Evolutionary conservation across 2,888 invertebrate genomes (phyloP).

Genomic region (Agrypnus murinus): DNA sequence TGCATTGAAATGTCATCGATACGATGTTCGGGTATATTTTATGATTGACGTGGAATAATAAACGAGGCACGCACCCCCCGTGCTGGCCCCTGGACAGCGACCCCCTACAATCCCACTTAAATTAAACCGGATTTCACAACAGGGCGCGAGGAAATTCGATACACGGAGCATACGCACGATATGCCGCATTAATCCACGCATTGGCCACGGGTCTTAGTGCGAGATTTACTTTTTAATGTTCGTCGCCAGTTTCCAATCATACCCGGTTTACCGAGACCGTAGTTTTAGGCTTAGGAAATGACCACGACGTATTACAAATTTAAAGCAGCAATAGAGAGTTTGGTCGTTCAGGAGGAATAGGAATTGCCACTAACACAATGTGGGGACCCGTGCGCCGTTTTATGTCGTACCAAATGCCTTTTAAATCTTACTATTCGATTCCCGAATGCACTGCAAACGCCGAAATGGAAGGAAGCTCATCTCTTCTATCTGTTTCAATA

Average conservation of each 20-base stretch:
- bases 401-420: conserved; percentile 58
- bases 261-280: conserved; percentile 49
- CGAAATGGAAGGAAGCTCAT: conserved; percentile 52
- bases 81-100: conserved; percentile 61
- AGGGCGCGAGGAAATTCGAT: conserved; percentile 65
- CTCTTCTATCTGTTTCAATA: conserved; percentile 56
- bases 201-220: conserved; percentile 70
- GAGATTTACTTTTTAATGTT: conserved; percentile 71
- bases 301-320: conserved; percentile 56
- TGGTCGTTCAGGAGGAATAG: conserved; percentile 55
- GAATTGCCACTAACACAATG: conserved; percentile 56
- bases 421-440: conserved; percentile 59
- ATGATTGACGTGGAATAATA: conserved; percentile 69
- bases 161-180: conserved; percentile 58
- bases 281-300: conserved; percentile 52
- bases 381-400: conserved; percentile 56
- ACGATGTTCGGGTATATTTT: conserved; percentile 68
- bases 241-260: conserved; percentile 68
- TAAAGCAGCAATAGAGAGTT: conserved; percentile 55
- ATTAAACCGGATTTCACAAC: conserved; percentile 68
- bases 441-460: conserved; percentile 54
- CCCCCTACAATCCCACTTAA: conserved; percentile 66
- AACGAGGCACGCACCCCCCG: conserved; percentile 57
- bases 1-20: conserved; percentile 71
- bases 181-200: conserved; percentile 68